Evolutionary conservation across 2,113 vertebrate genomes (phyloP).

Genomic region (Sebastes fasciatus): DNA sequence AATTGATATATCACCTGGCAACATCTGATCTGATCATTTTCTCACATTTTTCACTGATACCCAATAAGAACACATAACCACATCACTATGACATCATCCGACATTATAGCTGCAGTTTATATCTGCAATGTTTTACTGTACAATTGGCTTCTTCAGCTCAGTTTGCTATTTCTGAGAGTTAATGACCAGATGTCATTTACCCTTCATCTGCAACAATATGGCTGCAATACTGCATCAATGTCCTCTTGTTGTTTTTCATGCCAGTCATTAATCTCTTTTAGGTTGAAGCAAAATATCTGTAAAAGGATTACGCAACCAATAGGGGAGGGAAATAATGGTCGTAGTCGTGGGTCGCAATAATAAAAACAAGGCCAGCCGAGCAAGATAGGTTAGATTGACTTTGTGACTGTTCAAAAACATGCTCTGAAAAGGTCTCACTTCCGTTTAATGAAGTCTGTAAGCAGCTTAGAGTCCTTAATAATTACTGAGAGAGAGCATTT

Average conservation of each 20-base stretch:
- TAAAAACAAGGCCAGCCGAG: slow-evolving; percentile 62
- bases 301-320: slow-evolving; percentile 54
- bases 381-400: slow-evolving; percentile 59
- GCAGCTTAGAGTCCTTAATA: slow-evolving; percentile 81
- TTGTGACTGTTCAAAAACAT: slow-evolving; percentile 75
- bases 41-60: neutral
- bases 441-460: slow-evolving; percentile 81
- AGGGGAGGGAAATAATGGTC: slow-evolving; percentile 27
- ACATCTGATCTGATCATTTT: neutral
- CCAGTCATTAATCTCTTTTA: slow-evolving; percentile 53
- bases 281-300: slow-evolving; percentile 55
- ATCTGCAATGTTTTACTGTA: neutral
- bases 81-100: neutral
- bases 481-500: slow-evolving; percentile 78
- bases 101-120: neutral
- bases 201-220: slow-evolving; percentile 14
- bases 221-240: neutral
- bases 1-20: neutral
- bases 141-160: neutral
- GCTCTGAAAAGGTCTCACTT: slow-evolving; percentile 80
- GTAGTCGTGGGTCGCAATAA: slow-evolving; percentile 30
- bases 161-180: neutral
- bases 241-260: slow-evolving; percentile 58
- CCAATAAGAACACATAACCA: neutral
- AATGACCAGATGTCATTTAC: neutral